Conservation (phyloP, 2,888 invertebrate genomes). For the Antitype chi region DNA sequence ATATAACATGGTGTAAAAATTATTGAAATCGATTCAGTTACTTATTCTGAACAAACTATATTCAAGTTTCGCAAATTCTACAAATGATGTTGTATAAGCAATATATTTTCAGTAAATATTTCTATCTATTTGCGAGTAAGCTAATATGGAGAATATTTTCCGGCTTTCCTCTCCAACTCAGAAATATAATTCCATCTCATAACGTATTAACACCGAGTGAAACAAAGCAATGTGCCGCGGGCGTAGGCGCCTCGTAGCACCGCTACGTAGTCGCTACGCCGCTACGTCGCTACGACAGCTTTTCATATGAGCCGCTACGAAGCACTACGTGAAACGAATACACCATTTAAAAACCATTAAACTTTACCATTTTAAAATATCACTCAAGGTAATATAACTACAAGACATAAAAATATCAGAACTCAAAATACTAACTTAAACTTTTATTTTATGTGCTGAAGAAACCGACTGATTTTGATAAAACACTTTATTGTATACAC, state of each 20-base stretch:
- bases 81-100: not conserved
- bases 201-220: conserved; percentile 24
- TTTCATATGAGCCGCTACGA: conserved; percentile 50
- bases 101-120: not conserved
- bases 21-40: too few relatives aligned
- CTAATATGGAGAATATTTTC: not conserved
- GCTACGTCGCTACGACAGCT: conserved; percentile 56
- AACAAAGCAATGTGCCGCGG: conserved; percentile 44
- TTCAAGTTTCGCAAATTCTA: too few relatives aligned
- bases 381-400: conserved; percentile 1
- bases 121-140: not conserved
- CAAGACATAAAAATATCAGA: conserved; percentile 21
- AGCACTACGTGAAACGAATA: conserved; percentile 45
- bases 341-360: too few relatives aligned
- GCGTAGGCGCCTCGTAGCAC: conserved; percentile 63
- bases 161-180: not conserved
- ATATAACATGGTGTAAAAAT: too few relatives aligned
- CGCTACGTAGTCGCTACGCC: conserved; percentile 55
- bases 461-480: conserved; percentile 49
- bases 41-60: too few relatives aligned
- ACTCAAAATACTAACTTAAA: conserved; percentile 32
- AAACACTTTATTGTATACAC: conserved; percentile 45
- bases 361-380: conserved; percentile 15
- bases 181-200: conserved; percentile 52
- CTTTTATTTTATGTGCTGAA: conserved; percentile 38